These are phyloP conservation scores for Lepus oiostolus DNA, from an alignment of 2,797 vertebrate genomes.

Conservation along the genomic window DNA sequence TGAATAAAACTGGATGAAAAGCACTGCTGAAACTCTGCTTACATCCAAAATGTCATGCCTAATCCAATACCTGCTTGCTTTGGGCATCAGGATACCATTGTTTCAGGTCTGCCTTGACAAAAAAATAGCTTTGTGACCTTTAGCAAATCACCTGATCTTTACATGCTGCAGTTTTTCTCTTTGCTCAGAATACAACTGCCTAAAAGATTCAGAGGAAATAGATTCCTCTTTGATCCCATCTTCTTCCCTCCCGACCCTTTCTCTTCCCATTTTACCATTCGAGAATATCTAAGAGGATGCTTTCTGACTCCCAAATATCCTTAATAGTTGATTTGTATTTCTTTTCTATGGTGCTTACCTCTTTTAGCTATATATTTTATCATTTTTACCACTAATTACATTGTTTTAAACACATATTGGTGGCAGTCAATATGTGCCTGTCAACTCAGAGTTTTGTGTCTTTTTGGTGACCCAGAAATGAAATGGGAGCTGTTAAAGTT, in stretches of 20 bases:
- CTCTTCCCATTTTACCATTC: background rate
- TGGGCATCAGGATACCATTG: background rate
- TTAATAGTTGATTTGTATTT: background rate
- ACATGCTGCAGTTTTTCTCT: background rate
- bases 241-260: background rate
- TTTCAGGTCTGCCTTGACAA: background rate
- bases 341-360: background rate
- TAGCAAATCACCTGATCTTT: background rate
- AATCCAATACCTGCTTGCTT: background rate
- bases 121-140: background rate
- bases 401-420: background rate
- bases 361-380: background rate
- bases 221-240: background rate
- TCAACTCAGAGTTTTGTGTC: constrained; percentile 24
- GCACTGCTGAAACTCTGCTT: background rate
- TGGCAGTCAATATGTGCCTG: background rate
- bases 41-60: background rate
- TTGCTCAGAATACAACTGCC: background rate
- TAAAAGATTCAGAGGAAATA: background rate
- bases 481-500: background rate
- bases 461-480: background rate
- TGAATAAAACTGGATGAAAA: constrained; percentile 14
- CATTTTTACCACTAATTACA: background rate
- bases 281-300: background rate
- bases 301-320: background rate